A percentile compares a stretch with the other conserved stretches of the same genome.
Evolutionary conservation across 1,140 invertebrate species (phyloP).

Genomic region (Stenopsyche tienmushanensis): DNA sequence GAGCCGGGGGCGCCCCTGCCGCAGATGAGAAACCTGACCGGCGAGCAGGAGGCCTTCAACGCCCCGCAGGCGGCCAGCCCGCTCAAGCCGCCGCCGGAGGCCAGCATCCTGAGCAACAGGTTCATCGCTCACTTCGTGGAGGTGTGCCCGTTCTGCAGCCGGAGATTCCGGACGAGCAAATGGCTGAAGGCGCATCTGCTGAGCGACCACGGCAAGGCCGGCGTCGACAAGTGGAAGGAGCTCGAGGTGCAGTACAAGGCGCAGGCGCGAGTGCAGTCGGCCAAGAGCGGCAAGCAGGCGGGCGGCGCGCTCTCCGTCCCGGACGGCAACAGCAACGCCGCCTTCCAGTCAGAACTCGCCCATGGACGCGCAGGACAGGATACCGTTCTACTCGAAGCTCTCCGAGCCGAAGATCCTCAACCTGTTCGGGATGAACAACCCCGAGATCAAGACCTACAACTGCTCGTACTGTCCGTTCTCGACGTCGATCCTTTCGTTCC

Average conservation of each 20-base stretch:
- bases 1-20: slow-evolving; percentile 61
- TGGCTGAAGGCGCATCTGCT: slow-evolving; percentile 87
- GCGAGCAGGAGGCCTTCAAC: slow-evolving; percentile 39
- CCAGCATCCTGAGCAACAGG: slow-evolving; percentile 60
- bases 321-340: slow-evolving; percentile 52
- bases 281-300: slow-evolving; percentile 43
- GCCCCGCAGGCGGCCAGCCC: slow-evolving; percentile 52
- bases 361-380: slow-evolving; percentile 48
- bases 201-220: slow-evolving; percentile 78
- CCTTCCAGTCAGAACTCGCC: slow-evolving; percentile 65
- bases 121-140: slow-evolving; percentile 75
- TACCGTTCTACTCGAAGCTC: slow-evolving; percentile 39
- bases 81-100: slow-evolving; percentile 54
- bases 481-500: slow-evolving; percentile 83
- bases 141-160: slow-evolving; percentile 82
- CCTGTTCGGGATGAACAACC: slow-evolving; percentile 40
- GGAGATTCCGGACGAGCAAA: slow-evolving; percentile 85
- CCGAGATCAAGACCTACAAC: slow-evolving; percentile 70
- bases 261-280: slow-evolving; percentile 43
- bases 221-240: slow-evolving; percentile 70
- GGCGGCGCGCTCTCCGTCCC: slow-evolving; percentile 31
- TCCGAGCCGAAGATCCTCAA: slow-evolving; percentile 39
- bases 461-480: slow-evolving; percentile 87
- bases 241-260: slow-evolving; percentile 51
- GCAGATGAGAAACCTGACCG: slow-evolving; percentile 38